Evolutionary conservation across 2,797 vertebrate genomes (phyloP).

Genomic region (Ctenopoma kingsleyae): DNA sequence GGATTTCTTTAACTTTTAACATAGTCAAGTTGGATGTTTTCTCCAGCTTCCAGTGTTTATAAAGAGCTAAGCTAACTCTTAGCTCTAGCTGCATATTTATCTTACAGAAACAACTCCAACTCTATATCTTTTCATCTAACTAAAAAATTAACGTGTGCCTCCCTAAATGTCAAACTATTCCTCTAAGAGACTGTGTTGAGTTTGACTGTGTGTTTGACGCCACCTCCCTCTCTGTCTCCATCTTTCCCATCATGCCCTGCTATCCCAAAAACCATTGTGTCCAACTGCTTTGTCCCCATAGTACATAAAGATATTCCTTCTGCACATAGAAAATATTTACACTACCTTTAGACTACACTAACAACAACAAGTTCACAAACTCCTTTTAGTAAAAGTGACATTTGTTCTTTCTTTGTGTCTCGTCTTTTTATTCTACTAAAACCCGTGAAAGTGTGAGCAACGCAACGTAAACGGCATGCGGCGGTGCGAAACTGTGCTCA

Average conservation of each 20-base stretch:
- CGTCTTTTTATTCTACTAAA: slow-evolving; percentile 39
- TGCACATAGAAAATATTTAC: slow-evolving; percentile 74
- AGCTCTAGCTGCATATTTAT: background rate
- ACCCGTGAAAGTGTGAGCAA: slow-evolving; percentile 44
- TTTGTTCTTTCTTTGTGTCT: slow-evolving; percentile 39
- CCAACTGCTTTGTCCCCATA: slow-evolving; percentile 9
- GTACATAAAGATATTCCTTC: slow-evolving; percentile 50
- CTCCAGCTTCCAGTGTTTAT: background rate
- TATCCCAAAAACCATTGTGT: slow-evolving; percentile 23
- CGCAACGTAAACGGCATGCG: slow-evolving; percentile 52
- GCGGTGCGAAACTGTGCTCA: slow-evolving; percentile 14
- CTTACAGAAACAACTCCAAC: background rate
- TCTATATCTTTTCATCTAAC: no score
- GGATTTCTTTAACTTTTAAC: background rate
- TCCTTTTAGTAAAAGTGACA: slow-evolving; percentile 47
- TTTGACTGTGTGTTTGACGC: slow-evolving; percentile 6
- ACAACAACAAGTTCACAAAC: slow-evolving; percentile 61
- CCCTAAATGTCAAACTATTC: background rate
- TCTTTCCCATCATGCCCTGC: slow-evolving; percentile 60
- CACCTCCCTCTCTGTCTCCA: slow-evolving; percentile 39
- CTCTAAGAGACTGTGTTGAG: background rate
- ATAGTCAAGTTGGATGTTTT: background rate
- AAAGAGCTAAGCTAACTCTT: slow-evolving; percentile 7
- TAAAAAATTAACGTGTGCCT: background rate
- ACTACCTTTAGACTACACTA: slow-evolving; percentile 64